Base-by-base conservation (phyloP, 2,113 vertebrate species). In the Chrysochloris asiatica region DNA sequence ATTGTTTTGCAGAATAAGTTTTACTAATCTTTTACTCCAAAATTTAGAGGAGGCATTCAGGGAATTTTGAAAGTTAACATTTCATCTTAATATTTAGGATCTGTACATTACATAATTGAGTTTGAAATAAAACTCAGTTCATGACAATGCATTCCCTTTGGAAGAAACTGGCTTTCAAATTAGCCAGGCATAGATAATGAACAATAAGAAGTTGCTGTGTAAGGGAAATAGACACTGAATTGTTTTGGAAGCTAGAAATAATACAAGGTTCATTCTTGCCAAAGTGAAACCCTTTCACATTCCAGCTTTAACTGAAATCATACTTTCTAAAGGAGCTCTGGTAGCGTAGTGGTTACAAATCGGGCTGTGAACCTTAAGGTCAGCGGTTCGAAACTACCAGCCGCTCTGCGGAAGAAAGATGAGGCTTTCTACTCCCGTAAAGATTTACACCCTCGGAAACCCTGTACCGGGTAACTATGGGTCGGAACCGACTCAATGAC, bases 41-140 rank as follows among this genome's bases (percentile, higher is more conserved):
- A 93, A 47, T 92, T 90, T 48, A 87, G 24, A 71, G 50, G 80
- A 89, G 63, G 30, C 71, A 93, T 88, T 95, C 33, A 90, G 71
- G 36, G 59, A 63, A 59, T 61, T 83, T 84, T 95, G 81, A 91
- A 67, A 38, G 13, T 80, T 73, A 88, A 77, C 24, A 76, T 85
- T 82, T 33, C 33, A 75, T 92, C 7, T 89, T 85, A 67, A 13
- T 78, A 41, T 94, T 82, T 90, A 72, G 22, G 82, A 54, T 48
- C 21, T 79, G 16, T 92, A 86, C 76, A 22, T 65, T 86, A 30
- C 92, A 19, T 61, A 89, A 72, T 24, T 76, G 81, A 90, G 3
- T 92, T 90, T 88, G 56, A 96, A 93, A 88, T 95, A 96, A 96
- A 88, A 78, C 38, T 24, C 75, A 91, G 88, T 69, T 92, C 83